phyloP scores from a whole-genome alignment of 2,888 invertebrate genomes.

The Himalopsyche kuldschensis region DNA sequence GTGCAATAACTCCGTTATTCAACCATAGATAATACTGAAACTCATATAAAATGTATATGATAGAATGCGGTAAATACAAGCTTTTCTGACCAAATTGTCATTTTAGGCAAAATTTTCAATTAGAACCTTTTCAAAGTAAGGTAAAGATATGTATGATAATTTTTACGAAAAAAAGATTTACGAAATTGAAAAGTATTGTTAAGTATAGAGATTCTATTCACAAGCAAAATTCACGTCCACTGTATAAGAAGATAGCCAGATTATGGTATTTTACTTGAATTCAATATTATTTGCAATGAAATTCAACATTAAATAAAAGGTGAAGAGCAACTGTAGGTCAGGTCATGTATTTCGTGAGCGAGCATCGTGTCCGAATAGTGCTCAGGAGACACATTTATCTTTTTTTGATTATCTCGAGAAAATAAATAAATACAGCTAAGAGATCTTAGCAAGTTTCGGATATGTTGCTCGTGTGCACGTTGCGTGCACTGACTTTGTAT shows the following conservation, averaged over 20 bases:
- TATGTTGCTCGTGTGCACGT: not conserved
- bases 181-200: not conserved
- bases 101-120: too few relatives aligned
- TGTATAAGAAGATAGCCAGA: not conserved
- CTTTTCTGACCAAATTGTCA: too few relatives aligned
- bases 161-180: not conserved
- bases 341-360: not conserved
- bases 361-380: not conserved
- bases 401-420: not conserved
- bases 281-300: not conserved
- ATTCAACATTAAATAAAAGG: not conserved
- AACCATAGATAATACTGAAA: too few relatives aligned
- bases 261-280: not conserved
- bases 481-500: not conserved
- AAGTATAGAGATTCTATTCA: not conserved
- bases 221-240: not conserved
- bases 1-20: too few relatives aligned
- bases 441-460: not conserved
- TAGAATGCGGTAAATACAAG: too few relatives aligned
- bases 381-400: not conserved
- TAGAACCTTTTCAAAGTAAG: too few relatives aligned
- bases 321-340: not conserved
- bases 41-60: too few relatives aligned
- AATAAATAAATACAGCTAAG: not conserved
- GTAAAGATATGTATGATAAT: not conserved